Evolutionary conservation across 2,113 vertebrate species (phyloP).

Genomic region (Peucedramus taeniatus): DNA sequence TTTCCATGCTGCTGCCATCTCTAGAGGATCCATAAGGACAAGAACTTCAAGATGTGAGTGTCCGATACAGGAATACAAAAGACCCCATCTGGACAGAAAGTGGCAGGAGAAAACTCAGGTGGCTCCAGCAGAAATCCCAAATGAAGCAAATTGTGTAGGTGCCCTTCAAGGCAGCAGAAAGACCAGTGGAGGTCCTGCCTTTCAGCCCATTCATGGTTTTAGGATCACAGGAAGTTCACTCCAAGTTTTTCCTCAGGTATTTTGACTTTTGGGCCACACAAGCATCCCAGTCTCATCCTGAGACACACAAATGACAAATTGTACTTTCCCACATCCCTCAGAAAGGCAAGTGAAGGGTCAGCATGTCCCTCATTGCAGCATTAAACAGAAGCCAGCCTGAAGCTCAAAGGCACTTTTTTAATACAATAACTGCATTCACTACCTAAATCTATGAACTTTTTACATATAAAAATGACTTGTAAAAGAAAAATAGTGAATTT

Average conservation of each 20-base stretch:
- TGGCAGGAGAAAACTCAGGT: background rate
- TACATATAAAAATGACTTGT: background rate
- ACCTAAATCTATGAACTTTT: background rate
- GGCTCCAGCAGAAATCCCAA: background rate
- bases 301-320: background rate
- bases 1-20: background rate
- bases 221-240: background rate
- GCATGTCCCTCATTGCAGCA: background rate
- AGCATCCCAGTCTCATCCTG: background rate
- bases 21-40: background rate
- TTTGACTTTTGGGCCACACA: background rate
- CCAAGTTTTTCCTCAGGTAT: background rate
- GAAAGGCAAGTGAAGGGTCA: background rate
- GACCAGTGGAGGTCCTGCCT: background rate
- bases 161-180: background rate
- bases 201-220: background rate
- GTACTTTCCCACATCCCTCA: background rate
- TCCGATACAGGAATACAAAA: background rate
- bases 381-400: background rate
- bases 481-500: background rate
- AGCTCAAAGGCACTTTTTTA: background rate
- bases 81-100: background rate
- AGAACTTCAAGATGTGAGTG: background rate
- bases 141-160: background rate
- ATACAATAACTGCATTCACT: background rate